Evolutionary conservation across 2,888 invertebrate genomes (phyloP).

Genomic region (Clusia tigrina): DNA sequence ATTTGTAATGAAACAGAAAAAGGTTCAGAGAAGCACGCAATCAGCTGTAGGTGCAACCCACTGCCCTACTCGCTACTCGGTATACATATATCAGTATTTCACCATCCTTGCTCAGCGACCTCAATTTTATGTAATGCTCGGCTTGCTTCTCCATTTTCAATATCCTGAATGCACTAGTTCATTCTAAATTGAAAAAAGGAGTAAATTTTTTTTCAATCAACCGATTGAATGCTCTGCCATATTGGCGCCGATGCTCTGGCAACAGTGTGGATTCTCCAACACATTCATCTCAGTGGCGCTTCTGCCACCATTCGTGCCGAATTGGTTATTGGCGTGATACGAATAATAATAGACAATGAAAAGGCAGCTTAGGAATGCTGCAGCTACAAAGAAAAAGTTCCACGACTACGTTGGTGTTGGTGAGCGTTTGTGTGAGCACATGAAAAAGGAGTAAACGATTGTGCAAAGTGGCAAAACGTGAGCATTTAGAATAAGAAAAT

Average conservation of each 20-base stretch:
- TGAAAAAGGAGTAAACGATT: neutral
- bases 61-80: no score
- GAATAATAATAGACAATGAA: conserved; percentile 22
- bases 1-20: no score
- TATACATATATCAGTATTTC: no score
- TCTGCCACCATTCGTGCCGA: conserved; percentile 20
- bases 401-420: neutral
- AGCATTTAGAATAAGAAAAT: conserved; percentile 23
- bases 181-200: neutral
- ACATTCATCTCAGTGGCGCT: conserved; percentile 7
- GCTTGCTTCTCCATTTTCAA: neutral
- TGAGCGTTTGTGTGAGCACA: neutral
- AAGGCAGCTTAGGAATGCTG: neutral
- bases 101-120: conserved; percentile 26
- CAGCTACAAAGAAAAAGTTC: neutral
- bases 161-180: neutral
- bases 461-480: conserved; percentile 28
- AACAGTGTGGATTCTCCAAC: conserved; percentile 22
- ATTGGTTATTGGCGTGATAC: conserved; percentile 26
- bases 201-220: conserved; percentile 20
- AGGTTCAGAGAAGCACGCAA: no score
- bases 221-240: conserved; percentile 15
- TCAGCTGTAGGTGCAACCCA: no score
- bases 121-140: conserved; percentile 25
- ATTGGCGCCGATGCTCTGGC: neutral